Evolutionary conservation across 2,797 vertebrate genomes (phyloP), one percentile per base, ranked within the genome.

Genomic region (Chiroxiphia lanceolata): DNA sequence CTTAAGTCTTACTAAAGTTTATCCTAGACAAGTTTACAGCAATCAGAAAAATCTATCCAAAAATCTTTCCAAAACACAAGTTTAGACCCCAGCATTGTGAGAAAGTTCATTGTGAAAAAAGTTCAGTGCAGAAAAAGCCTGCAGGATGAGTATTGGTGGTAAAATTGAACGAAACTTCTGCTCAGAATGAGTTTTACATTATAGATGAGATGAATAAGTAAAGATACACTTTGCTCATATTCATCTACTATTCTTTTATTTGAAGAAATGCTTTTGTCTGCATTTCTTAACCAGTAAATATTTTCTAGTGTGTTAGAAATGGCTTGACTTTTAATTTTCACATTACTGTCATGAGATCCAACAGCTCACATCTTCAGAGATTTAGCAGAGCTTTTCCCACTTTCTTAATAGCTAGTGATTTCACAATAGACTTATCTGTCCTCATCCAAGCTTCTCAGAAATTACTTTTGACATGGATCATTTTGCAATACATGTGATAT

Each of bases 71-170:
- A 63, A 34, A 1, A 9, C 10, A 20, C 9, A 83, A 18, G 4
- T 78, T 83, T 71, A 53, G 13, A 15, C 5, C 1, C 9, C 50
- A 19, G 9, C 13, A 81, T 3, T 44, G 25, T 1, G 44, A 51
- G 27, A 70, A 56, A 67, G 14, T 10, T 64, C 15, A 38, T 27
- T 40, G 12, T 26, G 26, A 64, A 78, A 85, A 88, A 74, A 63
- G 14, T 76, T 4, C 5, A 25, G 54, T 45, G 23, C 11, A 63
- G 51, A 77, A 82, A 61, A 91, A 56, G 2, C 4, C 22, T 42
- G 3, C 13, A 48, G 2, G 2, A 36, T 29, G 15, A 23, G 5
- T 15, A 5, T 21, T 4, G 4, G 16, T 61, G 15, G 16, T 26
- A 78, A 87, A 61, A 79, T 5, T 11, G 18, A 71, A 56, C 17